Base-by-base conservation (phyloP, 2,797 vertebrate genomes). In the Arnoldichthys spilopterus region DNA sequence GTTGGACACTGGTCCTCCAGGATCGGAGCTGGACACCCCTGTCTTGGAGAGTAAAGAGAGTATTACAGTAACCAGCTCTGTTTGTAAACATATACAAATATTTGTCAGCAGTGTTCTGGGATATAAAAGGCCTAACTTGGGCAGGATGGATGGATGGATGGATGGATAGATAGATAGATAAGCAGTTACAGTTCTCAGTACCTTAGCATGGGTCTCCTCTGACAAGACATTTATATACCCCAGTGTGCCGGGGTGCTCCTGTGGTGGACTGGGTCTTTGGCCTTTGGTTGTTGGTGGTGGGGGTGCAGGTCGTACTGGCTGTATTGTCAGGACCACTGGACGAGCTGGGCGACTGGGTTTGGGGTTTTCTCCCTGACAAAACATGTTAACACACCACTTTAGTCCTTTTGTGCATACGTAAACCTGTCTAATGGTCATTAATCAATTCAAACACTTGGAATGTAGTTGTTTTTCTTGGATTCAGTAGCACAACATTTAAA, bases 121-220 rank as follows among this genome's bases (percentile, higher is more conserved):
- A n/a, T n/a, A n/a, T n/a, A n/a, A n/a, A n/a, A n/a, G n/a, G n/a
- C 34, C 34, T 3, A 37, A 37, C 34, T 3, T 37, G 34, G n/a
- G n/a, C n/a, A n/a, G n/a, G n/a, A n/a, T n/a, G n/a, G n/a, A n/a
- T n/a, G n/a, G n/a, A n/a, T n/a, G n/a, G n/a, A n/a, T n/a, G n/a
- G n/a, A n/a, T n/a, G n/a, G n/a, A n/a, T n/a, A n/a, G n/a, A n/a
- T n/a, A n/a, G n/a, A n/a, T n/a, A n/a, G n/a, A n/a, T n/a, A n/a
- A n/a, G n/a, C n/a, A n/a, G n/a, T n/a, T n/a, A n/a, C n/a, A n/a
- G 34, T 45, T 13, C 12, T 32, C 11, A 11, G 63, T 79, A 80
- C 72, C 78, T 75, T 49, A 8, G 7, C 18, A 4, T 24, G 18
- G 4, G 11, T 24, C n/a, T 63, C 22, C 7, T 74, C 63, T 20